phyloP scores from a whole-genome alignment of 2,113 vertebrate species.

The Melanerpes formicivorus region DNA sequence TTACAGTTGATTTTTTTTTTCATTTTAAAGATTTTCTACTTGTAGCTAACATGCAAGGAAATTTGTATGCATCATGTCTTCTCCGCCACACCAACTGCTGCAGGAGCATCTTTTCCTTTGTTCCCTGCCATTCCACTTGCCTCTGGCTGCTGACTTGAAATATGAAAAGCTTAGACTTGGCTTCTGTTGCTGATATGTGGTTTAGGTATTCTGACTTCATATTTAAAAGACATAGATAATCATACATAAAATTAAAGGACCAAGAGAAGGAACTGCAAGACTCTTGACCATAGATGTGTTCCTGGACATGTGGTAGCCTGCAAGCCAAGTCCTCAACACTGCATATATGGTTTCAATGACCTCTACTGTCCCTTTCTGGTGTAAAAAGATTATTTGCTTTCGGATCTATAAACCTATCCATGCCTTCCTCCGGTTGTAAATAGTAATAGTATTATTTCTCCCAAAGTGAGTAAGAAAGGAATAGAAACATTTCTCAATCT shows the following conservation, averaged over 20 bases:
- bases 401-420: background rate
- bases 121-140: background rate
- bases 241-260: background rate
- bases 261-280: background rate
- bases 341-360: background rate
- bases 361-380: background rate
- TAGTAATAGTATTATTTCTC: background rate
- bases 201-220: background rate
- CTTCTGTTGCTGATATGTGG: background rate
- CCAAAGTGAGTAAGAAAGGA: background rate
- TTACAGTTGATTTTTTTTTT: background rate
- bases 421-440: background rate
- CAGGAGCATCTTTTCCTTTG: background rate
- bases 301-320: background rate
- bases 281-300: no score
- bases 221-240: background rate
- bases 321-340: background rate
- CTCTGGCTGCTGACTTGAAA: background rate
- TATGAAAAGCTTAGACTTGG: background rate
- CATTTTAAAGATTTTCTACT: background rate
- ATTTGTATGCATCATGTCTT: background rate
- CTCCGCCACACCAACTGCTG: background rate
- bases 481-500: background rate
- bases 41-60: background rate
- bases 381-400: background rate